Evolutionary conservation across 2,797 vertebrate species (phyloP).

Genomic region (Oryzias dopingdopingensis): DNA sequence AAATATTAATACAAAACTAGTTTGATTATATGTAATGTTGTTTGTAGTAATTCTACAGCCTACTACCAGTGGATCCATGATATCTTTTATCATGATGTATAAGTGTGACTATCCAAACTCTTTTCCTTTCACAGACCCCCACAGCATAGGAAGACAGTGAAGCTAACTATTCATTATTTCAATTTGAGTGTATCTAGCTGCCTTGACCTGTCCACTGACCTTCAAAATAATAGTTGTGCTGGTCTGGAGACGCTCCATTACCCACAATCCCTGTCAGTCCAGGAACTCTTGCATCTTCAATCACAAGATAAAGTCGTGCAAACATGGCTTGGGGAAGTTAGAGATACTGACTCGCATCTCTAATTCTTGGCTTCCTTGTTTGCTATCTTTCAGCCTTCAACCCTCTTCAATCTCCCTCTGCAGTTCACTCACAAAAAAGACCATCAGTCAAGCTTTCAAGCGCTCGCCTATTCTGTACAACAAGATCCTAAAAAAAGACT

Average conservation of each 20-base stretch:
- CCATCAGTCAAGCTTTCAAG: background rate
- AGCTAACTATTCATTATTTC: constrained; percentile 44
- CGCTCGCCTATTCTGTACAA: background rate
- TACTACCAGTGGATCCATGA: constrained; percentile 6
- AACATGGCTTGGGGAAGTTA: constrained; percentile 32
- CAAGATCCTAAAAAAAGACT: background rate
- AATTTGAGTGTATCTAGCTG: constrained; percentile 38
- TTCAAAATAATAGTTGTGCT: constrained; percentile 52
- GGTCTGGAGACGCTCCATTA: constrained; percentile 59
- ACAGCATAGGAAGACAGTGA: constrained; percentile 37
- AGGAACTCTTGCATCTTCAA: constrained; percentile 28
- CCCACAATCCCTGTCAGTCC: constrained; percentile 47
- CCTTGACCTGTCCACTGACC: constrained; percentile 55
- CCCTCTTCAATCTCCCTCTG: constrained; percentile 6
- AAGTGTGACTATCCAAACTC: constrained; percentile 18
- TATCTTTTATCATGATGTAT: constrained; percentile 5
- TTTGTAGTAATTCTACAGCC: constrained; percentile 2
- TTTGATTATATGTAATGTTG: background rate
- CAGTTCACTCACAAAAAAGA: background rate
- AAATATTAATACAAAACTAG: too few species aligned
- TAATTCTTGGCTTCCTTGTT: constrained; percentile 1
- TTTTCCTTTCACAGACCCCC: constrained; percentile 26
- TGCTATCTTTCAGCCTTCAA: constrained; percentile 5
- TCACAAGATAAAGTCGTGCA: constrained; percentile 43
- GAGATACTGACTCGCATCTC: constrained; percentile 13